Conservation (phyloP, 1,140 invertebrate species). For the Ptiloglossa arizonensis region DNA sequence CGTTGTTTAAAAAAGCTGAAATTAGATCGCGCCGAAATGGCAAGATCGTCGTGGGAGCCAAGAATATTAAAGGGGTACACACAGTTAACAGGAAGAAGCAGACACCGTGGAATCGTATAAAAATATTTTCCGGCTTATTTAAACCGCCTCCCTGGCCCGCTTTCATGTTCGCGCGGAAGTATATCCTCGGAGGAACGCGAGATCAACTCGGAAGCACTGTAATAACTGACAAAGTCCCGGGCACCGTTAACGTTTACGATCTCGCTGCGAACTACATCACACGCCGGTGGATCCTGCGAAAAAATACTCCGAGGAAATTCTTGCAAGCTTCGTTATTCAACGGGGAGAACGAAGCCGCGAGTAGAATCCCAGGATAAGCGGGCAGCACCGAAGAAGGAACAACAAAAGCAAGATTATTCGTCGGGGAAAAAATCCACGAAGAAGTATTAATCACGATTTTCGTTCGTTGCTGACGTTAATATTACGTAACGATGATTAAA, state of each 20-base stretch:
- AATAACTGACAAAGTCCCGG: constrained; percentile 54
- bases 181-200: constrained; percentile 42
- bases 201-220: constrained; percentile 40
- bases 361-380: constrained; percentile 7
- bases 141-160: constrained; percentile 19
- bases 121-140: constrained; percentile 49
- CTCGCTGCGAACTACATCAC: constrained; percentile 36
- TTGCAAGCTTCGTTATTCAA: constrained; percentile 21
- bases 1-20: background rate
- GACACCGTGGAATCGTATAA: constrained; percentile 37
- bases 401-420: constrained; percentile 20
- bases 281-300: constrained; percentile 14
- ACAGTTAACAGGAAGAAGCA: background rate
- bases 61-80: background rate
- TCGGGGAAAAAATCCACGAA: background rate
- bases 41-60: background rate
- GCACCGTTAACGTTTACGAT: constrained; percentile 50
- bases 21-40: background rate
- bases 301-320: constrained; percentile 45
- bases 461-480: background rate
- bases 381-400: too few species aligned
- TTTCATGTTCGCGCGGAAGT: constrained; percentile 22
- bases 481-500: too few species aligned
- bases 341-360: background rate
- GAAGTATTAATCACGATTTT: background rate